phyloP scores from a whole-genome alignment of 2,888 invertebrate genomes.

The Nebria brevicollis region DNA sequence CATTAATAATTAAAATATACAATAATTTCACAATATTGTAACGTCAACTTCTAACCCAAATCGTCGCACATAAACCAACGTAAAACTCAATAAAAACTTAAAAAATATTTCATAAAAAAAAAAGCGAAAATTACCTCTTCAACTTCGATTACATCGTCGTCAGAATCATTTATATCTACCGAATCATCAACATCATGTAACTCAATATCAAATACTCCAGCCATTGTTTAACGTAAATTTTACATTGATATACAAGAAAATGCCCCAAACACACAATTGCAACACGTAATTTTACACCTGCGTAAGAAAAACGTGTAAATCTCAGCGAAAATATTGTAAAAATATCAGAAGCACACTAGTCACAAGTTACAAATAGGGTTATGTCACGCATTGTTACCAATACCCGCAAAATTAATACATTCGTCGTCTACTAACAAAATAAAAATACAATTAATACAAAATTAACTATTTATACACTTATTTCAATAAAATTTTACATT shows the following conservation, averaged over 20 bases:
- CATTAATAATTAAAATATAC: conserved; percentile 37
- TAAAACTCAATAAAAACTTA: conserved; percentile 3
- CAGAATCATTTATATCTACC: conserved; percentile 76
- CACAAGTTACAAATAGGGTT: conserved; percentile 45
- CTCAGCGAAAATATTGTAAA: conserved; percentile 37
- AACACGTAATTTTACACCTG: not conserved
- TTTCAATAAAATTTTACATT: not conserved
- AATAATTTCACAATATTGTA: conserved; percentile 36
- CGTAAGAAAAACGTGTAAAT: conserved; percentile 16
- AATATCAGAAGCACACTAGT: conserved; percentile 45
- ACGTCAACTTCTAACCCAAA: not conserved
- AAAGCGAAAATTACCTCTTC: conserved; percentile 79
- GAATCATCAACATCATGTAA: conserved; percentile 77
- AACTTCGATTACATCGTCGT: conserved; percentile 86
- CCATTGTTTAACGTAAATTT: conserved; percentile 66
- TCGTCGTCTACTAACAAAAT: not conserved
- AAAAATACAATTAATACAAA: not conserved
- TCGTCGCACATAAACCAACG: not conserved
- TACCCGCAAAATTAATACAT: not conserved
- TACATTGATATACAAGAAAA: conserved; percentile 48
- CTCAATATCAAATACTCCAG: conserved; percentile 94
- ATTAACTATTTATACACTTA: not conserved
- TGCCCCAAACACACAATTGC: not conserved
- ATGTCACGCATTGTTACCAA: conserved; percentile 41
- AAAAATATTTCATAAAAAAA: not conserved